A percentile compares a stretch with the other conserved stretches of the same genome.
Conservation (phyloP, 2,888 invertebrate genomes). For the Drosophila atripex region DNA sequence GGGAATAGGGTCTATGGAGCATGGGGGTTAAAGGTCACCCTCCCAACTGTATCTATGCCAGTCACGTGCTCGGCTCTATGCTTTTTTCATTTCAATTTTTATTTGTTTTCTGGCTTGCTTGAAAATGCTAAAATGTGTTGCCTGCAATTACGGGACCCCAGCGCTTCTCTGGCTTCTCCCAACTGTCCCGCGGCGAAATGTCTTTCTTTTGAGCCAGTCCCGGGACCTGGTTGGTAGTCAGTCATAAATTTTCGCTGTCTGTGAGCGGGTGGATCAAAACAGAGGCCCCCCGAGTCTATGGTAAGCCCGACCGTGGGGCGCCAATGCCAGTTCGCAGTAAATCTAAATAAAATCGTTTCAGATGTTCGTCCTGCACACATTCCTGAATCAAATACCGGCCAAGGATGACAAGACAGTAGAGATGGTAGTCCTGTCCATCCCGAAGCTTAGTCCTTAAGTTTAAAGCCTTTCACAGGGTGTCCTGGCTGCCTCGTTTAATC, state of each 20-base stretch:
- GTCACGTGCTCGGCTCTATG: constrained; percentile 28
- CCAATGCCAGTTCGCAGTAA: constrained; percentile 36
- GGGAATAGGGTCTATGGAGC: neutral
- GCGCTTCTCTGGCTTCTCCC: constrained; percentile 1
- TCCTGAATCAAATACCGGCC: constrained; percentile 25
- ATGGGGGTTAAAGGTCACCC: constrained; percentile 21
- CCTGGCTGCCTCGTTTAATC: neutral
- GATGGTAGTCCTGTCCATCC: constrained; percentile 7
- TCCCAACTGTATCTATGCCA: constrained; percentile 28
- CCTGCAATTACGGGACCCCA: constrained; percentile 40
- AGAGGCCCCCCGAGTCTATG: neutral
- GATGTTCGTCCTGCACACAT: constrained; percentile 27
- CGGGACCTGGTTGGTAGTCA: constrained; percentile 2
- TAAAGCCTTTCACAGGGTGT: neutral
- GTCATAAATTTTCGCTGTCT: constrained; percentile 37
- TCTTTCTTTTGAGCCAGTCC: constrained; percentile 31
- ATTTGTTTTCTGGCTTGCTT: constrained; percentile 42
- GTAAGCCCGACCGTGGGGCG: constrained; percentile 36
- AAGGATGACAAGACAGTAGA: constrained; percentile 9
- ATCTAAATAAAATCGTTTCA: constrained; percentile 43
- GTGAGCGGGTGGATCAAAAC: constrained; percentile 12
- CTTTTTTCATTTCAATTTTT: constrained; percentile 24
- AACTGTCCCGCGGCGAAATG: constrained; percentile 32
- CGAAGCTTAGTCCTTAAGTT: neutral
- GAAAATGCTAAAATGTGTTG: constrained; percentile 41